Percentiles rank a stretch among this genome's conserved stretches.
These are phyloP conservation scores for Callocephalon fimbriatum DNA, from an alignment of 2,113 vertebrate genomes.

Conservation along the genomic window DNA sequence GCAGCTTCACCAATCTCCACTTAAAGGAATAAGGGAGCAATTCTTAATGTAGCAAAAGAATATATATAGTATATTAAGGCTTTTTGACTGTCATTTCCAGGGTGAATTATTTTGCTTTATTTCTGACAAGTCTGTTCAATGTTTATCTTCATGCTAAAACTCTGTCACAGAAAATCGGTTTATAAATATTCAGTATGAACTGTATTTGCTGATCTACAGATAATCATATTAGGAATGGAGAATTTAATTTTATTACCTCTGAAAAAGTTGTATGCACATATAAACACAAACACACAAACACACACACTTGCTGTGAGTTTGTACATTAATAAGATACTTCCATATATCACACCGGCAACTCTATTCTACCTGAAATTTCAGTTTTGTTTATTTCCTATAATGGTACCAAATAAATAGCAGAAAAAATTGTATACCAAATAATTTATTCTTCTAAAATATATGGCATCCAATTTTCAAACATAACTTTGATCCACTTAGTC, in stretches of 20 bases:
- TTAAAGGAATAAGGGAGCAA: not conserved
- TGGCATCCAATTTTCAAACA: not conserved
- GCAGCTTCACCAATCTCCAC: not conserved
- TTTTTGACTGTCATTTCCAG: not conserved
- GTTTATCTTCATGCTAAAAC: not conserved
- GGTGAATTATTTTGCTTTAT: not conserved
- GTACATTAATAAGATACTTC: not conserved
- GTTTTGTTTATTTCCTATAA: not conserved
- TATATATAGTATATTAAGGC: not conserved
- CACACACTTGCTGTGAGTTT: not conserved
- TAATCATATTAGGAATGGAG: not conserved
- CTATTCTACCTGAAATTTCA: not conserved
- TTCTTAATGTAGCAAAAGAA: not conserved
- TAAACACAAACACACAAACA: not conserved
- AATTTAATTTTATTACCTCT: not conserved
- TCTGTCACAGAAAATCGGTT: not conserved
- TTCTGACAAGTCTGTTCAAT: not conserved
- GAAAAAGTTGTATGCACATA: not conserved
- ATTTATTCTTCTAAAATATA: not conserved
- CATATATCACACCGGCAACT: not conserved
- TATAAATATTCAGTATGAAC: not conserved
- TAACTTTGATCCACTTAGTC: not conserved
- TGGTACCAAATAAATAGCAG: not conserved
- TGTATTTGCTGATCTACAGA: fast-evolving
- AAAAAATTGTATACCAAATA: not conserved